These are phyloP conservation scores for Acromyrmex echinatior DNA, from an alignment of 1,140 invertebrate species.

Conservation along the genomic window DNA sequence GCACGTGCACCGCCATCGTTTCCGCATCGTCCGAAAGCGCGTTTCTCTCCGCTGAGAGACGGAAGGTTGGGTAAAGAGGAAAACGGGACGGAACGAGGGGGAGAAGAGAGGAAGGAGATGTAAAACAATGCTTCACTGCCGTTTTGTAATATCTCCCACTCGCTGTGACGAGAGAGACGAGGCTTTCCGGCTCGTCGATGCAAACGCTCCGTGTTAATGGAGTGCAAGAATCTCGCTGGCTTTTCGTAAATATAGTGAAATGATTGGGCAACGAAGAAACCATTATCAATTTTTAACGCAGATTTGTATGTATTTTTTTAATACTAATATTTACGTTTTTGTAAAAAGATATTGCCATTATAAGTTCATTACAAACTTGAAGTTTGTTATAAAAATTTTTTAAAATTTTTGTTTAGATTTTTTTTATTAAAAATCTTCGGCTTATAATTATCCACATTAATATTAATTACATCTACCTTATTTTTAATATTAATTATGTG, in stretches of 20 bases:
- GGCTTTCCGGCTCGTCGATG: conserved; percentile 61
- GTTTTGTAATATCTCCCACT: conserved; percentile 63
- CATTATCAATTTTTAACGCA: conserved; percentile 22
- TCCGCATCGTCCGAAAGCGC: conserved; percentile 76
- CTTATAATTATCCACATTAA: not conserved
- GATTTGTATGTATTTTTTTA: no score
- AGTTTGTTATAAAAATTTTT: not conserved
- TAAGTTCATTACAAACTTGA: not conserved
- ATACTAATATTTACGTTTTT: not conserved
- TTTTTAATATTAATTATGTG: not conserved
- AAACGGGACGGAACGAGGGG: not conserved
- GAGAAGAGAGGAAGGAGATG: conserved; percentile 29
- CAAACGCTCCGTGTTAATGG: conserved; percentile 58
- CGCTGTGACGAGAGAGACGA: conserved; percentile 48
- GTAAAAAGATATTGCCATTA: no score
- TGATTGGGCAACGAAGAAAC: not conserved
- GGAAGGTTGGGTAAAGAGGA: conserved; percentile 15
- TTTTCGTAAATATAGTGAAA: conserved; percentile 45
- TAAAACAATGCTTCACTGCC: conserved; percentile 59
- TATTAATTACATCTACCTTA: not conserved
- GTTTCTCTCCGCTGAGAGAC: conserved; percentile 55
- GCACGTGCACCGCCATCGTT: conserved; percentile 78
- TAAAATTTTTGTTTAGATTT: not conserved
- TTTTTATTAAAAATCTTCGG: not conserved
- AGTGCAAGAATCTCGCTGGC: conserved; percentile 58